Conservation (phyloP, 2,113 vertebrate species). For the Micronycteris hirsuta region DNA sequence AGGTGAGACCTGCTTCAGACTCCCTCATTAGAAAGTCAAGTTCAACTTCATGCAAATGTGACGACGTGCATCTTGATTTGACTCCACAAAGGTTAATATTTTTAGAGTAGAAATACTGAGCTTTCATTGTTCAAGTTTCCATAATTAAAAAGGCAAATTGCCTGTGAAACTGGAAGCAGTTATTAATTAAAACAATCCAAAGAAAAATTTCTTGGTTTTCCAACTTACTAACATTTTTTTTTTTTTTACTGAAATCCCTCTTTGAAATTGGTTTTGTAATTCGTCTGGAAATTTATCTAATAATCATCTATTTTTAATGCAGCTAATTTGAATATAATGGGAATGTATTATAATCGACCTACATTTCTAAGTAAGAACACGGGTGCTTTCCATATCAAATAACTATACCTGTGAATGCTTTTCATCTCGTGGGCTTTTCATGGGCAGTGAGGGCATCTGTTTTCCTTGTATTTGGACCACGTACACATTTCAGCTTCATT, state of each 20-base stretch:
- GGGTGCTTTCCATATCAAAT: background rate
- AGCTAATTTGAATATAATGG: background rate
- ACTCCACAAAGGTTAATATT: background rate
- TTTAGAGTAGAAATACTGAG: background rate
- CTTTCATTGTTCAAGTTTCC: background rate
- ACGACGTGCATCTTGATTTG: background rate
- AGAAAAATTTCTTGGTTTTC: background rate
- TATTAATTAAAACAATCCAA: background rate
- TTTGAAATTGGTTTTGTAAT: background rate
- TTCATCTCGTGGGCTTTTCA: background rate
- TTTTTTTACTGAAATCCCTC: background rate
- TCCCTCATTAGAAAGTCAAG: background rate
- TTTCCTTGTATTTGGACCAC: background rate
- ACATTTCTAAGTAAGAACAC: background rate
- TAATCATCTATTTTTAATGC: background rate
- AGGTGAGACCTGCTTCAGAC: background rate
- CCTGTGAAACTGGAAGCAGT: background rate
- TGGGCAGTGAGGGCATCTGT: background rate
- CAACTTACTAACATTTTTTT: background rate
- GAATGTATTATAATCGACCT: background rate
- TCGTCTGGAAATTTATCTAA: background rate
- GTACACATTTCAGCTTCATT: background rate
- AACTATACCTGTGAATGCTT: background rate
- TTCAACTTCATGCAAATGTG: background rate
- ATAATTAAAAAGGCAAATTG: background rate